Evolutionary conservation across 2,113 vertebrate genomes (phyloP), one percentile per base, ranked within the genome.

Genomic region (Eulacestoma nigropectus): DNA sequence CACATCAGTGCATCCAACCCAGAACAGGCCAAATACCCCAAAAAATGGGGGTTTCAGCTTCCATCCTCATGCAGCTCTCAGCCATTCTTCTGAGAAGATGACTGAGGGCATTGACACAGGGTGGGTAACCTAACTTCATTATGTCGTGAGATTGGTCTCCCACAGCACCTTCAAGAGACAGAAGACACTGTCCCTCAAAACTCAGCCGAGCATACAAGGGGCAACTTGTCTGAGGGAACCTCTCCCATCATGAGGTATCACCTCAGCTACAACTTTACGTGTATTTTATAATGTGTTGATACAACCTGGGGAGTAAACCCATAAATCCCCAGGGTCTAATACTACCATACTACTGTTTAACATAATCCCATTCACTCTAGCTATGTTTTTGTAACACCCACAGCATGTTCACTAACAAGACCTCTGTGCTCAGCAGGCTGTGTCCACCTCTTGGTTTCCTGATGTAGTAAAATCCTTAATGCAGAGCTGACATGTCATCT

Each of bases 81-180:
- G 41, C 10, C 15, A 35, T 14, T 63, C 30, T 42, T 44, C 42
- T 27, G 39, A 89, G 42, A 44, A 8, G 37, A 70, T 1, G 0
- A 4, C 25, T 50, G 47, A 89, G 29, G 32, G 30, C 65, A 63
- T 0, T 67, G 33, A 46, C 30, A 39, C 0, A 2, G 21, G 15
- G 32, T 57, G 20, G 42, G n/a, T 75, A 59, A 60, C 17, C 32
- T 26, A 26, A 46, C 9, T 63, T 76, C 18, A 6, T 30, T 42
- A 52, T 26, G 6, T 30, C 30, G 47, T 1, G 6, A 85, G 62
- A 59, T 3, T 37, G 13, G 13, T n/a, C 26, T 62, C 42, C 46
- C 32, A 32, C 2, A 82, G 18, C 27, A 44, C 9, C 30, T n/a
- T 52, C 27, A 13, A 32, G 44, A 73, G 74, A 74, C 16, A 74